Percentiles rank a stretch among this genome's conserved stretches.
Evolutionary conservation across 2,797 vertebrate genomes (phyloP).

Genomic region (Cuniculus paca): DNA sequence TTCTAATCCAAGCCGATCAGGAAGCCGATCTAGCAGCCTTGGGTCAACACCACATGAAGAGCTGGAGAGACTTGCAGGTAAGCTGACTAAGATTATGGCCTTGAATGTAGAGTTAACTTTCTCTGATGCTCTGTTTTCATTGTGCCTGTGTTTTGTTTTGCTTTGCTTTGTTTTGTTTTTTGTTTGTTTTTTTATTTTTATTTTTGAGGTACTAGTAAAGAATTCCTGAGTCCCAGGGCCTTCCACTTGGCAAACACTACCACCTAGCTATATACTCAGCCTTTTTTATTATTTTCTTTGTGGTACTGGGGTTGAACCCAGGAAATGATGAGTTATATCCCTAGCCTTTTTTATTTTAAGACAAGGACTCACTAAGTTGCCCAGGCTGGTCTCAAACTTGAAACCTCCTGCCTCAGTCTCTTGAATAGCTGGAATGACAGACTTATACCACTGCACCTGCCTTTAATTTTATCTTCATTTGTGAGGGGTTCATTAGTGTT

Average conservation of each 20-base stretch:
- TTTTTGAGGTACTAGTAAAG: background rate
- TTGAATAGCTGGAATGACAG: background rate
- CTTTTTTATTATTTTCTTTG: background rate
- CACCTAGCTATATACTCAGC: background rate
- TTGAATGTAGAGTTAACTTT: background rate
- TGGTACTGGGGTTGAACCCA: background rate
- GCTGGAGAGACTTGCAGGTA: slow-evolving; percentile 97
- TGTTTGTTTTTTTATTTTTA: background rate
- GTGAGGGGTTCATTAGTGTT: background rate
- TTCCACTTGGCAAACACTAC: background rate
- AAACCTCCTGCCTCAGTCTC: background rate
- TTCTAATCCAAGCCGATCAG: slow-evolving; percentile 95
- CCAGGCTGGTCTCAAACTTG: background rate
- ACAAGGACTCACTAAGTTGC: background rate
- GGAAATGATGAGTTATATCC: background rate
- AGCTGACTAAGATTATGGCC: slow-evolving; percentile 49
- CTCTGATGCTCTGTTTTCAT: slow-evolving; percentile 51
- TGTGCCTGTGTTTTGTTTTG: background rate
- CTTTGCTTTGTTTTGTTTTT: no score
- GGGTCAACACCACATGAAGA: slow-evolving; percentile 99
- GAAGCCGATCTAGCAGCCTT: slow-evolving; percentile 97
- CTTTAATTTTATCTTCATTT: slow-evolving; percentile 43
- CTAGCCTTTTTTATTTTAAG: background rate
- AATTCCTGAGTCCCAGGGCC: background rate
- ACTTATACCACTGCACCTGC: background rate